phyloP scores from a whole-genome alignment of 2,113 vertebrate species.

The Syngnathus floridae region DNA sequence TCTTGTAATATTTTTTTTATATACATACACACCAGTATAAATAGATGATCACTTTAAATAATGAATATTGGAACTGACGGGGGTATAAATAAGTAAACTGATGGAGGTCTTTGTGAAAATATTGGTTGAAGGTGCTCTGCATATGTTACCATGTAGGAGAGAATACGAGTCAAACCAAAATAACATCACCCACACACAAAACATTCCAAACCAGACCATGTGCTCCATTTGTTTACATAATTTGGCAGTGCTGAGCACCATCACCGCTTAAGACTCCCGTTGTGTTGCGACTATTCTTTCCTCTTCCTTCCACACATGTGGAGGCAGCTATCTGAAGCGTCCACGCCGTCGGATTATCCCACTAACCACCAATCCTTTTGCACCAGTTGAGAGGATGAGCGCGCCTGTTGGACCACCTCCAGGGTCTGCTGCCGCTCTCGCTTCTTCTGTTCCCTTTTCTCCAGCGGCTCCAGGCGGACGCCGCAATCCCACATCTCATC shows the following conservation, averaged over 20 bases:
- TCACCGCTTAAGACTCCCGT: slow-evolving; percentile 43
- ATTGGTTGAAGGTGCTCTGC: slow-evolving; percentile 22
- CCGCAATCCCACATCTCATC: slow-evolving; percentile 37
- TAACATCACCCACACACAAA: slow-evolving; percentile 36
- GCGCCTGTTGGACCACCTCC: slow-evolving; percentile 61
- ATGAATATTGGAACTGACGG: not conserved
- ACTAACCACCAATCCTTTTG: slow-evolving; percentile 68
- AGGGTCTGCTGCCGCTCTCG: slow-evolving; percentile 44
- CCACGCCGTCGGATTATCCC: slow-evolving; percentile 65
- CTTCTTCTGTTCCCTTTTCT: slow-evolving; percentile 45
- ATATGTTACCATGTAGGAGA: slow-evolving; percentile 21
- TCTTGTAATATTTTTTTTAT: no score
- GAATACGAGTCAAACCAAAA: slow-evolving; percentile 30
- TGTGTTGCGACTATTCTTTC: slow-evolving; percentile 46
- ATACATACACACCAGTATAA: not conserved
- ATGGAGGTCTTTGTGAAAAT: slow-evolving; percentile 5
- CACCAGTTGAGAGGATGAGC: slow-evolving; percentile 71
- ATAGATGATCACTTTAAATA: slow-evolving; percentile 4
- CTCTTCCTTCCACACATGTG: slow-evolving; percentile 47
- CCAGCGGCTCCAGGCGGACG: slow-evolving; percentile 36
- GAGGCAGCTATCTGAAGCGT: slow-evolving; percentile 65
- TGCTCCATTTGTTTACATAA: slow-evolving; percentile 53
- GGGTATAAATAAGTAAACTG: not conserved
- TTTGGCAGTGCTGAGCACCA: slow-evolving; percentile 42
- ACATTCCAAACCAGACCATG: slow-evolving; percentile 33